Evolutionary conservation across 2,797 vertebrate species (phyloP).

Genomic region (Sebastes umbrosus): DNA sequence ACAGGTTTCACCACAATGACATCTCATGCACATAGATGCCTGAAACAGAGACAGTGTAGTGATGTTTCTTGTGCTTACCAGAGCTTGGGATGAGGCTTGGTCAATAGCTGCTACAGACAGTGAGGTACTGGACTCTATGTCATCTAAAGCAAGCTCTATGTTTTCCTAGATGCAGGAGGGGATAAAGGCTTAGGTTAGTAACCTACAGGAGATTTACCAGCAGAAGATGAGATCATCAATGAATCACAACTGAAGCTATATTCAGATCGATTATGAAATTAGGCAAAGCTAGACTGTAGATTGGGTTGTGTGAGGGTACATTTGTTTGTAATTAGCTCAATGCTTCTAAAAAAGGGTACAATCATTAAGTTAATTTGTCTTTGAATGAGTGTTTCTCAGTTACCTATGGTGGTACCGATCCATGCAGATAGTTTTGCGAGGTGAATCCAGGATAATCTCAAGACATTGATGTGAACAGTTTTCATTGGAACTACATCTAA

Average conservation of each 20-base stretch:
- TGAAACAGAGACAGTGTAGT: neutral
- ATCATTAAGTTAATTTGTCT: neutral
- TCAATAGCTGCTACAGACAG: conserved; percentile 92
- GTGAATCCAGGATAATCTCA: neutral
- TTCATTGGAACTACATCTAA: neutral
- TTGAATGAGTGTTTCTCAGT: neutral
- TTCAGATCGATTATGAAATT: neutral
- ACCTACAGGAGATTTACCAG: conserved; percentile 21
- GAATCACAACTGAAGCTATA: conserved; percentile 15
- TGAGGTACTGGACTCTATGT: conserved; percentile 88
- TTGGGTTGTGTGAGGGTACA: conserved; percentile 37
- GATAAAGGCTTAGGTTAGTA: conserved; percentile 76
- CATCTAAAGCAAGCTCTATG: conserved; percentile 94
- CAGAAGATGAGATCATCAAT: conserved; percentile 14
- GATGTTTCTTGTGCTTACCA: conserved; percentile 85
- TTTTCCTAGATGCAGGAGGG: conserved; percentile 89
- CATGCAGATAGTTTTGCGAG: neutral
- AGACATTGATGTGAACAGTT: neutral
- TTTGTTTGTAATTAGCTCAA: neutral
- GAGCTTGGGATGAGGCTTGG: conserved; percentile 92
- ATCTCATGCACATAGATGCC: neutral
- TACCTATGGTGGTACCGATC: neutral
- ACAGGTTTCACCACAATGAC: neutral
- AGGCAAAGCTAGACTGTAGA: conserved; percentile 4
- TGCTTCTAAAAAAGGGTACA: neutral